Evolutionary conservation across 2,888 invertebrate species (phyloP).

Genomic region (Fissipunctia ypsillon): DNA sequence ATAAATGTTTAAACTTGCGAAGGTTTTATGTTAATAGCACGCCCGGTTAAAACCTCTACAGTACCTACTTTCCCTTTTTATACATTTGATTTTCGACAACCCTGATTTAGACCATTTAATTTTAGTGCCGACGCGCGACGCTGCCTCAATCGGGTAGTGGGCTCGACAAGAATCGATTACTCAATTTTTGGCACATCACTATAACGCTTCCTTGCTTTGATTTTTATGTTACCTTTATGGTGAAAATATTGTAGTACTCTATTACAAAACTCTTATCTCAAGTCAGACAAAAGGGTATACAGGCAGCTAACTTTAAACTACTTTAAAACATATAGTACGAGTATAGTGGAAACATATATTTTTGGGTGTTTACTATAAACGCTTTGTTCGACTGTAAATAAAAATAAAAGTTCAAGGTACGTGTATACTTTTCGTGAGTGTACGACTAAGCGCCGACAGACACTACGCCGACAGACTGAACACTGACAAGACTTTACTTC

Average conservation of each 20-base stretch:
- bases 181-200: constrained; percentile 41
- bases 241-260: neutral
- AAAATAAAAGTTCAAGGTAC: neutral
- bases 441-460: too few species aligned
- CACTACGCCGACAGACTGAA: too few species aligned
- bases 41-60: too few species aligned
- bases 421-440: neutral
- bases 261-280: too few species aligned
- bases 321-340: too few species aligned
- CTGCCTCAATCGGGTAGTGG: constrained; percentile 39
- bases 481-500: too few species aligned
- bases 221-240: constrained; percentile 23
- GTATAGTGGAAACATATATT: too few species aligned
- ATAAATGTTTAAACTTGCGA: too few species aligned
- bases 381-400: too few species aligned
- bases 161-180: constrained; percentile 38
- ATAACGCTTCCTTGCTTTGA: constrained; percentile 20
- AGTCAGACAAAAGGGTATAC: neutral
- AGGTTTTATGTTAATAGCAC: too few species aligned
- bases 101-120: constrained; percentile 37
- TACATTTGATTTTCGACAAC: constrained; percentile 21
- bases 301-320: neutral
- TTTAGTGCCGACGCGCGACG: constrained; percentile 29
- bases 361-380: too few species aligned
- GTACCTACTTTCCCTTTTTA: neutral